A percentile compares a stretch with the other conserved stretches of the same genome.
phyloP scores from a whole-genome alignment of 2,797 vertebrate genomes.

The Mormyrops boulengeri region DNA sequence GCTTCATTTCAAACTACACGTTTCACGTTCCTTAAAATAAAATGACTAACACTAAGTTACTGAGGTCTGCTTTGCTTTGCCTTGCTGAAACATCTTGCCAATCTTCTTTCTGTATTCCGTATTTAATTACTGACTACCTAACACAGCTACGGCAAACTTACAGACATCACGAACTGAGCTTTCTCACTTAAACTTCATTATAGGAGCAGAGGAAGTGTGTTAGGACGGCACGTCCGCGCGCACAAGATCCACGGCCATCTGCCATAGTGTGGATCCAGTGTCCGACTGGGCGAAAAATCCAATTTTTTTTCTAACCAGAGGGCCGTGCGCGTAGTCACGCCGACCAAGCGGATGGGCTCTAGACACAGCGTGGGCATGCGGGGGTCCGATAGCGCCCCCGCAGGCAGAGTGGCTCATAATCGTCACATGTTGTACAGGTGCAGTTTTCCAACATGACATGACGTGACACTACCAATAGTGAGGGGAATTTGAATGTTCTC shows the following conservation, averaged over 20 bases:
- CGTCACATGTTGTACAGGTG: not conserved
- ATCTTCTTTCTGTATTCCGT: not conserved
- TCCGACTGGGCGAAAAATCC: not conserved
- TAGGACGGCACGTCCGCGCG: not conserved
- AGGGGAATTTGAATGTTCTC: not conserved
- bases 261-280: not conserved
- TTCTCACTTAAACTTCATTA: not conserved
- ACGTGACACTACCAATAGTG: not conserved
- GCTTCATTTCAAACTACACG: not conserved
- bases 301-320: not conserved
- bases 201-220: not conserved
- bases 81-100: not conserved
- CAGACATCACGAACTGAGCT: not conserved
- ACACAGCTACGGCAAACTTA: not conserved
- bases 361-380: no score
- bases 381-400: not conserved
- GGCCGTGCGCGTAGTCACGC: not conserved
- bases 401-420: not conserved
- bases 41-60: not conserved
- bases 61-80: not conserved
- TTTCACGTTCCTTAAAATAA: not conserved
- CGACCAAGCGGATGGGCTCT: not conserved
- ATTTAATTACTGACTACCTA: not conserved
- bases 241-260: not conserved
- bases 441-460: not conserved